Percentiles rank a stretch among this genome's conserved stretches.
Evolutionary conservation across 2,797 vertebrate genomes (phyloP).

Genomic region (Eidolon dupreanum): DNA sequence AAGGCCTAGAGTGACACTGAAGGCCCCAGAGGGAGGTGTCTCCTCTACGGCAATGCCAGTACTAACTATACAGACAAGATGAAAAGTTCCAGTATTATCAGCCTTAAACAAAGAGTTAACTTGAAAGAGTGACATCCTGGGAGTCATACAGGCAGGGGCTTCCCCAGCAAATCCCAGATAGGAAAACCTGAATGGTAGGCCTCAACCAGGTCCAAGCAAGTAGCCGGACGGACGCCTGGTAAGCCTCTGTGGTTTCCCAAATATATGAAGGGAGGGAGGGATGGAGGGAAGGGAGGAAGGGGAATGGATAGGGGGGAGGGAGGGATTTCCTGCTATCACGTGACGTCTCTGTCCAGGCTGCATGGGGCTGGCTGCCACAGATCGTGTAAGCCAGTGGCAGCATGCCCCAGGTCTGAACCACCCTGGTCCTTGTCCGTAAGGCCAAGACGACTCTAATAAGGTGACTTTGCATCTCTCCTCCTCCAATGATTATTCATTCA

Average conservation of each 20-base stretch:
- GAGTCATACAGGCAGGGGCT: background rate
- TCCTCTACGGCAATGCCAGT: background rate
- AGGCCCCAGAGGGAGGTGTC: background rate
- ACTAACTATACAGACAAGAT: background rate
- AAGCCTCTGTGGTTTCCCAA: background rate
- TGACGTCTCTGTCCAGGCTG: background rate
- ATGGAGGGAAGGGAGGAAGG: background rate
- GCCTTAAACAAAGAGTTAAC: background rate
- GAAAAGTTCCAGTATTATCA: background rate
- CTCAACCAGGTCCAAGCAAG: background rate
- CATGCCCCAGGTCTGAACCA: background rate
- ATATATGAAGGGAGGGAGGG: background rate
- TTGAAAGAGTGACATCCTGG: background rate
- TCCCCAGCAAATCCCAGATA: background rate
- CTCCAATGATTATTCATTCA: background rate
- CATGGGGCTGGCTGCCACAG: background rate
- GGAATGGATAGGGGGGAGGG: accelerated
- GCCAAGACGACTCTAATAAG: background rate
- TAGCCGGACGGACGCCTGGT: background rate
- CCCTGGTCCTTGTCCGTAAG: background rate
- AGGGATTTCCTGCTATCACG: background rate
- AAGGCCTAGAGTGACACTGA: background rate
- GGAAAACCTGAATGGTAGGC: background rate
- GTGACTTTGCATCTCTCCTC: background rate
- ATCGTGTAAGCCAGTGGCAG: accelerated